Percentiles rank a stretch among this genome's conserved stretches.
Conservation (phyloP, 2,888 invertebrate genomes). For the Aleiodes leptofemur region DNA sequence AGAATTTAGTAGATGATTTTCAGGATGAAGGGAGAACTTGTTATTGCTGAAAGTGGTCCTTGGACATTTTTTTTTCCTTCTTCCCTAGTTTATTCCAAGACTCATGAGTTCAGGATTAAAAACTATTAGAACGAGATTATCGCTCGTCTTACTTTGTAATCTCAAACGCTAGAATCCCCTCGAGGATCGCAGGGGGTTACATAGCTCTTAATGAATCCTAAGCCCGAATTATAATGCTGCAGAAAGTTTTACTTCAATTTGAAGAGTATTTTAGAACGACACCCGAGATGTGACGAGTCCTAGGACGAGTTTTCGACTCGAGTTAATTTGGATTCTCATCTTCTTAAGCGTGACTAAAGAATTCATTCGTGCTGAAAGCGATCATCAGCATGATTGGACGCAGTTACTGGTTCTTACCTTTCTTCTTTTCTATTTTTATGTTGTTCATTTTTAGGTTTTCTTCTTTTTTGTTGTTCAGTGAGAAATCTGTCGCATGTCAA, state of each 20-base stretch:
- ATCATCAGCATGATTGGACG: constrained; percentile 38
- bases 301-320: constrained; percentile 47
- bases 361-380: constrained; percentile 17
- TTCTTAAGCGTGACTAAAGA: constrained; percentile 27
- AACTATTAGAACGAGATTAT: constrained; percentile 67
- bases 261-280: constrained; percentile 30
- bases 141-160: constrained; percentile 22
- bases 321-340: constrained; percentile 55
- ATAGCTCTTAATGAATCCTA: constrained; percentile 62
- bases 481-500: constrained; percentile 20
- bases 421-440: constrained; percentile 3
- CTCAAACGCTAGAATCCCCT: constrained; percentile 25
- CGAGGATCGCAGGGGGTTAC: constrained; percentile 48
- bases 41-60: constrained; percentile 23
- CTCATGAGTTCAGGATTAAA: constrained; percentile 56
- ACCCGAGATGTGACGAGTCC: constrained; percentile 2
- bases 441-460: neutral
- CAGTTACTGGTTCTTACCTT: constrained; percentile 21
- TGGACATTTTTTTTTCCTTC: neutral
- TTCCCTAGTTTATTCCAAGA: neutral
- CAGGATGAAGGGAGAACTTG: constrained; percentile 10
- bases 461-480: constrained; percentile 1
- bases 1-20: constrained; percentile 17
- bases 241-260: constrained; percentile 49
- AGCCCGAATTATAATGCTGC: constrained; percentile 65